Base-by-base conservation (phyloP, 2,797 vertebrate genomes). In the Platalea minor region DNA sequence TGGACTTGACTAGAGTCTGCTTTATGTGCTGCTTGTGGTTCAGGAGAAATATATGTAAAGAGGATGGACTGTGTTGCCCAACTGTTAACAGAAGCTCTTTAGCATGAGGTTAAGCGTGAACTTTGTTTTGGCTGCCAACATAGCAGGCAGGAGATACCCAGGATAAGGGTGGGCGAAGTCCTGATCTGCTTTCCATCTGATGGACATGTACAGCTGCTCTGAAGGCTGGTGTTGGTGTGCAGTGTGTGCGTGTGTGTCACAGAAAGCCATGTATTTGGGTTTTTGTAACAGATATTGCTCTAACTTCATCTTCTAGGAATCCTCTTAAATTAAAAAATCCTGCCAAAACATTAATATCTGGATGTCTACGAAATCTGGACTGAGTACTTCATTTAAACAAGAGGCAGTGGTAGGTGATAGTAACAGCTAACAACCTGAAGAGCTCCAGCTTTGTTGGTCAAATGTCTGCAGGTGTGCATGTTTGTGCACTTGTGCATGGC, bases 231-330 rank as follows among this genome's bases (percentile, higher is more conserved):
- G 70, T 29, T 77, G 74, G 48, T 85, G 59, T 51, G 61, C n/a
- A 57, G 35, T 24, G 43, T 50, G 43, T 59, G 59, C 64, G 19
- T 28, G 12, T 50, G 2, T 73, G 78, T 87, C 65, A 63, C 26
- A 60, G 35, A 91, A 91, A 93, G 74, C 67, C 37, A 76, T 88
- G 79, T 78, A 56, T 94, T 80, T 76, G 83, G 67, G 67, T 14
- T 73, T 69, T 69, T 96, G 89, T 87, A 88, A 92, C 73, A 97
- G 93, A 88, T 94, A 54, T 25, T 95, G 72, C 78, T 97, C 95
- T 94, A 96, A 91, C 91, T 96, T 95, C 61, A 95, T 95, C 88
- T 94, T 88, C 91, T 91, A 93, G 96, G 97, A 97, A 96, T 96
- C 84, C 80, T 91, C 93, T 84, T 94, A 84, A 88, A 92, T 92